Conservation (phyloP, 2,797 vertebrate genomes). For the Lacerta bilineata region DNA sequence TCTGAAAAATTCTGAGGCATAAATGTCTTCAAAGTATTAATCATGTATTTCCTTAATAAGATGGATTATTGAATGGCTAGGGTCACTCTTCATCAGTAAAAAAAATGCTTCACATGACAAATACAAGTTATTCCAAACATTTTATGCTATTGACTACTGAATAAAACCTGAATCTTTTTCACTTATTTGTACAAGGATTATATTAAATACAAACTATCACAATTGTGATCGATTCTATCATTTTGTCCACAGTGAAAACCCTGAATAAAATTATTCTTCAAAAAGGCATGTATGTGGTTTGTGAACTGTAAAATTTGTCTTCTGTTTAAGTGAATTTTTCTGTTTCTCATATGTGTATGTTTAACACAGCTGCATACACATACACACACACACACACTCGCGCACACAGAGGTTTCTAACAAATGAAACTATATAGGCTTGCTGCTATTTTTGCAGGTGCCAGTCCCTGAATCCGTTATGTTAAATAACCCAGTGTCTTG, state of each 20-base stretch:
- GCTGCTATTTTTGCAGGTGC: conserved; percentile 87
- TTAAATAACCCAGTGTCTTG: conserved; percentile 87
- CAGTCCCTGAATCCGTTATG: conserved; percentile 96
- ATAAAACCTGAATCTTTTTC: conserved; percentile 94
- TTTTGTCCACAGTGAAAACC: conserved; percentile 95
- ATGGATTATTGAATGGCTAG: conserved; percentile 81
- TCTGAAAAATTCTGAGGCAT: conserved; percentile 77
- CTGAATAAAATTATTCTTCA: conserved; percentile 95
- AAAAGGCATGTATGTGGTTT: conserved; percentile 98
- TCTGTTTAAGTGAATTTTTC: conserved; percentile 90
- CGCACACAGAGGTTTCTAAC: conserved; percentile 73
- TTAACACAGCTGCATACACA: conserved; percentile 63
- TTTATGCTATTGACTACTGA: conserved; percentile 88
- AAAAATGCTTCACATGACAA: conserved; percentile 91
- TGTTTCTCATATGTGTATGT: conserved; percentile 82
- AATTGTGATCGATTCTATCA: conserved; percentile 87
- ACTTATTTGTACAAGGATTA: conserved; percentile 86
- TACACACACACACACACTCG: conserved; percentile 49
- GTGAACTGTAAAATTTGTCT: conserved; percentile 89
- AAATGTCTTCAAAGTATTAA: conserved; percentile 75
- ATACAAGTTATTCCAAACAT: conserved; percentile 85
- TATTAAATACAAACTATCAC: conserved; percentile 88
- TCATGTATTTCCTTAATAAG: conserved; percentile 75
- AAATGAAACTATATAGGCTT: conserved; percentile 89
- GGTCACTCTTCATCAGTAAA: conserved; percentile 80